Evolutionary conservation across 2,888 invertebrate genomes (phyloP), one percentile per base, ranked within the genome.

Genomic region (Platerodrilus igneus): DNA sequence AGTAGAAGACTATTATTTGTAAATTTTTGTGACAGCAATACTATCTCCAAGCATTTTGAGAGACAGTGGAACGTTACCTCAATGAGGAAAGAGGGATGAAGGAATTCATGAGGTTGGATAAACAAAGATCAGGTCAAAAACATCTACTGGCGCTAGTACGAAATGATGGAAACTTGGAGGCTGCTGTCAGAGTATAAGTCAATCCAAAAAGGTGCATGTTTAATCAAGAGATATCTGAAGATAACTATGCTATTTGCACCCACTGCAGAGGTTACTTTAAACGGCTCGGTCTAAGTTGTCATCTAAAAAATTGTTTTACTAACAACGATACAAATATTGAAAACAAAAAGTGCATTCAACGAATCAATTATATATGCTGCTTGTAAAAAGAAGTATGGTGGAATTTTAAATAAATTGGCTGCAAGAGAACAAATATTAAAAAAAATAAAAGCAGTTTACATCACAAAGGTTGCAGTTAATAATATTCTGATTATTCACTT

Each of bases 291-390:
- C 25, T 33, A 5, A 33, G 33, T 13, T 10, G 33, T 1, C 33
- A 33, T 14, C 4, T 33, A 18, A 33, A 33, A 8, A 33, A 17
- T 4, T 33, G 33, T 11, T 33, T 33, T 10, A 25, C 17, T 9
- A 31, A 31, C 8, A 2, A 5, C n/a, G 13, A 20, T 2, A 2
- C 6, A 3, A 21, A 11, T n/a, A n/a, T n/a, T 19, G 14, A 21
- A 3, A 15, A n/a, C 7, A 21, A 21, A 15, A 3, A 9, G 19
- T 3, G 26, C 39, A 7, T 14, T 39, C 14, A 17, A 14, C 3
- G 34, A 39, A 27, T 39, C 34, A 7, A 13, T 34, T 4, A 30
- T 41, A 16, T 41, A 30, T 41, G 2, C 25, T 8, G 36, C 36
- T 25, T 35, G 22, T 16, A 20, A 41, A 3, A 41, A 26, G 5